Percentiles rank a stretch among this genome's conserved stretches.
phyloP scores from a whole-genome alignment of 2,113 vertebrate species.

The Toxotes jaculatrix region DNA sequence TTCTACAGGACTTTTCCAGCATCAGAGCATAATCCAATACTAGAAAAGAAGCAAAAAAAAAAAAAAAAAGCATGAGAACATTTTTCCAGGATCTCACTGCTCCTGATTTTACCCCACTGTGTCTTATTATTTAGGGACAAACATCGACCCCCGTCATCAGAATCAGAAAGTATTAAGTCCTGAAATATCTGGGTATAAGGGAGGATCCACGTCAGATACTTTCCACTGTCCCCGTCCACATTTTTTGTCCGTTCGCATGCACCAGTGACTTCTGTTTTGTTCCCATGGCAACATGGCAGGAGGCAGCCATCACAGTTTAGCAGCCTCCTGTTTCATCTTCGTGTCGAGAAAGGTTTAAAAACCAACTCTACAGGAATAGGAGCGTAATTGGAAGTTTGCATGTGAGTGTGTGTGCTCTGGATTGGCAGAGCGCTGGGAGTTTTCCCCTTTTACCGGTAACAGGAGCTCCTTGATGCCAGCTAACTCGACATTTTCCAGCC shows the following conservation, averaged over 20 bases:
- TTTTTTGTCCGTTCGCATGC: not conserved
- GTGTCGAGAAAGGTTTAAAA: constrained; percentile 20
- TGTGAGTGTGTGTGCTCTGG: constrained; percentile 19
- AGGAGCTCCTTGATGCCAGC: constrained; percentile 76
- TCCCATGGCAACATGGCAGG: constrained; percentile 48
- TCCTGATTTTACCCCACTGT: constrained; percentile 5
- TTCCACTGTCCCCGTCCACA: not conserved
- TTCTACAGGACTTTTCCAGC: constrained; percentile 54
- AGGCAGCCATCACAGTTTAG: constrained; percentile 41
- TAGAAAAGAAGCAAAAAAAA: not conserved
- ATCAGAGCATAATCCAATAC: constrained; percentile 29
- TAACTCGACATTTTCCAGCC: constrained; percentile 76
- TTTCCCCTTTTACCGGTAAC: constrained; percentile 70
- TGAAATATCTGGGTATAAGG: not conserved
- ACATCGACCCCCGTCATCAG: not conserved
- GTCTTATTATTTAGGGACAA: not conserved
- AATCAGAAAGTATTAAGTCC: constrained; percentile 2
- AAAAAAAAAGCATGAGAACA: constrained; percentile 7
- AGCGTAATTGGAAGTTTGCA: constrained; percentile 52
- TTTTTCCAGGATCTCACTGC: constrained; percentile 43
- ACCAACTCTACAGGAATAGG: constrained; percentile 28
- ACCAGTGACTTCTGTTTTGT: constrained; percentile 46
- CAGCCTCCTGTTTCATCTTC: constrained; percentile 18
- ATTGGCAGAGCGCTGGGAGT: constrained; percentile 55
- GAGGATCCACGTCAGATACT: not conserved